A percentile compares a stretch with the other conserved stretches of the same genome.
phyloP scores from a whole-genome alignment of 92 coral and sea anemone genomes.

The Montipora capitata region DNA sequence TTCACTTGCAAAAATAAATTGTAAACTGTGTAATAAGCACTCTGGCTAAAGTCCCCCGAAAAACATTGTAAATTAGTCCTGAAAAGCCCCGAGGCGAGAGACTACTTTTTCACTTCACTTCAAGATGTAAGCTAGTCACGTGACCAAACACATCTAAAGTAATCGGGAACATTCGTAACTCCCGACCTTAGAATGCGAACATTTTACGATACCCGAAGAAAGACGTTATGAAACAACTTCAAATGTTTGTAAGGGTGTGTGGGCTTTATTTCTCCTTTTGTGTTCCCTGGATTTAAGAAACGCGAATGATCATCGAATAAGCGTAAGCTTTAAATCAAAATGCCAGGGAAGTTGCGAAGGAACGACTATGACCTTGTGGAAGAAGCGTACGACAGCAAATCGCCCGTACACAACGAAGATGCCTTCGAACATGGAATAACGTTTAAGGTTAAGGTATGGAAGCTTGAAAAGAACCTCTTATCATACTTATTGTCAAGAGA shows the following conservation, averaged over 20 bases:
- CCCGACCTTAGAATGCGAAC: background rate
- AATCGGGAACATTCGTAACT: conserved; percentile 20
- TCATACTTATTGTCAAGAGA: background rate
- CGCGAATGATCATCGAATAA: conserved; percentile 7
- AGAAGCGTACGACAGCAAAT: conserved; percentile 91
- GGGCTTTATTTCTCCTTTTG: conserved; percentile 20
- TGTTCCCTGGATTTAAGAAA: conserved; percentile 4
- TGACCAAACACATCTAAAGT: background rate
- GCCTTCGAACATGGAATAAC: conserved; percentile 97
- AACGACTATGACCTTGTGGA: conserved; percentile 94
- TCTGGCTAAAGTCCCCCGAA: too few relatives aligned
- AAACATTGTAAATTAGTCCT: too few relatives aligned
- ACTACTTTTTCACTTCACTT: too few relatives aligned
- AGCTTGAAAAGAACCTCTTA: background rate
- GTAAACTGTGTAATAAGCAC: too few relatives aligned
- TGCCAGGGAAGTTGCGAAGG: conserved; percentile 91
- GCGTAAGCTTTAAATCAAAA: conserved; percentile 22
- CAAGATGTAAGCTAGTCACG: too few relatives aligned
- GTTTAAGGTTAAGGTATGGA: conserved; percentile 91
- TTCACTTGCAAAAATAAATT: too few relatives aligned
- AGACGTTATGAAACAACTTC: conserved; percentile 12
- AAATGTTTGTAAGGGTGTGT: conserved; percentile 7
- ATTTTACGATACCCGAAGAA: background rate
- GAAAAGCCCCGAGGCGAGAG: too few relatives aligned
- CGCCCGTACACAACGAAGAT: conserved; percentile 92